Base-by-base conservation (phyloP, 2,888 invertebrate species). In the Lacanobia wlatinum region DNA sequence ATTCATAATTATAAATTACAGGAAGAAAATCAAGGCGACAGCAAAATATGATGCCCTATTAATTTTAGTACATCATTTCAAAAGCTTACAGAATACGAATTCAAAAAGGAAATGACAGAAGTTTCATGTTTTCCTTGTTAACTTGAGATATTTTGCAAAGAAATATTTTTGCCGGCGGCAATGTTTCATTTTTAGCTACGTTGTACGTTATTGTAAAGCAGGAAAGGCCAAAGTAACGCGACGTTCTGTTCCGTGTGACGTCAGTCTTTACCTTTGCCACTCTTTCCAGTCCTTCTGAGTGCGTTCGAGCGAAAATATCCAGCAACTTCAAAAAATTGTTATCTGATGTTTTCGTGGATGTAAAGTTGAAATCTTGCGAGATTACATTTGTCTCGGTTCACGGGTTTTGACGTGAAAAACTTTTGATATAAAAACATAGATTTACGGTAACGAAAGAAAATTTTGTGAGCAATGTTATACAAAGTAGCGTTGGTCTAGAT, bases 51-150 rank as follows among this genome's bases (percentile, higher is more conserved):
- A 73, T 73, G 38, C 56, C 62, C 23, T 46, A 74, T 71, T 58
- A 56, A 72, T 76, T 82, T 75, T 43, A 34, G 74, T 78, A 80
- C 48, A 80, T 78, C 43, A 81, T 80, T 84, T 80, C 73, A 82
- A 81, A 84, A 79, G 75, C 73, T 80, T 73, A 67, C 76, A 59
- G 72, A 72, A 86, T 80, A 87, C 87, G 89, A 81, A 90, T 89
- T 88, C 83, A 80, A 87, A 76, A 89, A 89, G 86, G 81, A 88
- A 89, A 91, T 86, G 88, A 88, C 89, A 88, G 87, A 92, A 92
- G 88, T 91, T 92, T 89, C 88, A 90, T 90, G 88, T 92, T 92
- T 90, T 87, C 90, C 91, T 93, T 92, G 92, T 93, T 92, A 93
- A 90, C 90, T 90, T 85, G 84, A 73, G 83, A 85, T 87, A 89